These are phyloP conservation scores for Callionymus lyra DNA, from an alignment of 2,113 vertebrate species.

Conservation along the genomic window DNA sequence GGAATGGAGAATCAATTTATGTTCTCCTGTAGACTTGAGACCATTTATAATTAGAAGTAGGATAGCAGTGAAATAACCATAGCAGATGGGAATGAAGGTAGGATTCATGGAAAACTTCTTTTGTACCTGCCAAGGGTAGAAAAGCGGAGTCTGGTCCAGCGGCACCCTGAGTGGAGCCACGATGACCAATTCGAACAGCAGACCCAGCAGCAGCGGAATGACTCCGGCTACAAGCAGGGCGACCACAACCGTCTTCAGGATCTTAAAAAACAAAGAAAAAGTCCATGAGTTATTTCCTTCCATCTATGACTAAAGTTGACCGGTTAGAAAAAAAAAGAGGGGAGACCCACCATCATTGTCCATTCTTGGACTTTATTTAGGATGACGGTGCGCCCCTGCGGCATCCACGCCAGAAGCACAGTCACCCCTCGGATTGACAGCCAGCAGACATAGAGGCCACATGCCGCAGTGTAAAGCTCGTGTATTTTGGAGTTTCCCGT, in stretches of 20 bases:
- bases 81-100: no score
- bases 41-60: no score
- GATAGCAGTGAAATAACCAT: no score
- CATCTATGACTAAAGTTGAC: no score
- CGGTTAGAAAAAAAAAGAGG: no score
- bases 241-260: constrained; percentile 92
- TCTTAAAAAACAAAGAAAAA: constrained; percentile 56
- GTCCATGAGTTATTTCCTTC: neutral
- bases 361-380: constrained; percentile 94
- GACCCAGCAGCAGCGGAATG: constrained; percentile 86
- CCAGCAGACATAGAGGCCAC: constrained; percentile 97
- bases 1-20: no score
- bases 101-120: no score
- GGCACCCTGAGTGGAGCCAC: constrained; percentile 93
- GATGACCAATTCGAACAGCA: constrained; percentile 93
- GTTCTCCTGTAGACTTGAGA: no score
- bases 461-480: constrained; percentile 94
- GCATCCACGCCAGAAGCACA: constrained; percentile 94
- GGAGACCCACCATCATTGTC: constrained; percentile 82
- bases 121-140: constrained; percentile 95
- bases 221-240: constrained; percentile 89
- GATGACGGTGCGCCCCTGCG: constrained; percentile 92
- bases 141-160: constrained; percentile 94
- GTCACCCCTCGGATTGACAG: constrained; percentile 88
- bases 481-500: constrained; percentile 96